A percentile compares a stretch with the other conserved stretches of the same genome.
These are phyloP conservation scores for Spea bombifrons DNA, from an alignment of 2,113 vertebrate species.

Conservation along the genomic window DNA sequence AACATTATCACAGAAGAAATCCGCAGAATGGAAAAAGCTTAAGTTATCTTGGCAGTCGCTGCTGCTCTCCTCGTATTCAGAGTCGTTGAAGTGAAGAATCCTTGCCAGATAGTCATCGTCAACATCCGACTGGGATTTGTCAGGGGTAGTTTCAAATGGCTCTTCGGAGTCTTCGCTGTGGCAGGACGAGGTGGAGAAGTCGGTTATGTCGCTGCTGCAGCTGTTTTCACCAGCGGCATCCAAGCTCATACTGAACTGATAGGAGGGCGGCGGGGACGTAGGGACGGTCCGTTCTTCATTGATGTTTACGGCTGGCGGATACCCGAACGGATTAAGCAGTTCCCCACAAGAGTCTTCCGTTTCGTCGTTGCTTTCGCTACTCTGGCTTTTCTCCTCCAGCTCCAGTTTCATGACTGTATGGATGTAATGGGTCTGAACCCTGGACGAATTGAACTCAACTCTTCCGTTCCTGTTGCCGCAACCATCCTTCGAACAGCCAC, in stretches of 20 bases:
- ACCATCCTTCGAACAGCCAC: conserved; percentile 88
- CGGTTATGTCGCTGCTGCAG: conserved; percentile 89
- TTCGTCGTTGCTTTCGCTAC: conserved; percentile 50
- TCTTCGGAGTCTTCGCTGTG: conserved; percentile 72
- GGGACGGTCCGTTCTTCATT: conserved; percentile 44
- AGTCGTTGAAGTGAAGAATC: conserved; percentile 84
- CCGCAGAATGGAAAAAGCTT: conserved; percentile 73
- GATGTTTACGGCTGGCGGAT: conserved; percentile 49
- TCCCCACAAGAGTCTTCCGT: conserved; percentile 46
- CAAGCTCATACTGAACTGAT: conserved; percentile 73
- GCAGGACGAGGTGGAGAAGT: conserved; percentile 76
- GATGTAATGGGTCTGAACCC: conserved; percentile 92
- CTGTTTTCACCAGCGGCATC: conserved; percentile 77
- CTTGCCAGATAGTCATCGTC: conserved; percentile 79
- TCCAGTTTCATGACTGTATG: conserved; percentile 95
- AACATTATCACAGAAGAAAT: conserved; percentile 72
- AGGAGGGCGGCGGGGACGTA: conserved; percentile 64
- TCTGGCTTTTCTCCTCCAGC: conserved; percentile 73
- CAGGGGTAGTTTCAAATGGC: conserved; percentile 53
- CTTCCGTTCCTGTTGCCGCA: conserved; percentile 88
- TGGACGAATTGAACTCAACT: conserved; percentile 89
- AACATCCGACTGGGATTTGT: conserved; percentile 67
- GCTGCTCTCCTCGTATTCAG: conserved; percentile 64
- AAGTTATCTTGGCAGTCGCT: conserved; percentile 65
- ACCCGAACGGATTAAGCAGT: conserved; percentile 21